Evolutionary conservation across 2,113 vertebrate species (phyloP).

Genomic region (Meriones unguiculatus): DNA sequence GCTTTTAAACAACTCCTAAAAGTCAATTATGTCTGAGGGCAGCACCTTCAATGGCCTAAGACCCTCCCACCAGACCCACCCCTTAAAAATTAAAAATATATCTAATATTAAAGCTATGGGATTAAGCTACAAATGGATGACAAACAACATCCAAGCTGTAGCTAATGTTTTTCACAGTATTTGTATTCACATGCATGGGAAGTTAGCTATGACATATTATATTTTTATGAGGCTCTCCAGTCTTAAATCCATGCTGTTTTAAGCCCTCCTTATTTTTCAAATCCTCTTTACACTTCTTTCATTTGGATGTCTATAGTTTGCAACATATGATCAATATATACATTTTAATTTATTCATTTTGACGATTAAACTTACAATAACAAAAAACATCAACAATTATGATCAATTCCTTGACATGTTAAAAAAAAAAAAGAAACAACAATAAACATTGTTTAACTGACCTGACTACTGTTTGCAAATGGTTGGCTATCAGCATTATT

Average conservation of each 20-base stretch:
- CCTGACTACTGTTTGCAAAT: constrained; percentile 8
- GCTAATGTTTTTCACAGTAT: background rate
- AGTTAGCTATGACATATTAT: background rate
- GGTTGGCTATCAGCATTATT: background rate
- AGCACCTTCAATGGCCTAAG: background rate
- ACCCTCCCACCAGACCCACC: too few species aligned
- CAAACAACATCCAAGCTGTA: background rate
- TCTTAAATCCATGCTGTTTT: background rate
- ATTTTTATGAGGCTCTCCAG: background rate
- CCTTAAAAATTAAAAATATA: background rate
- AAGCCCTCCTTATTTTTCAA: background rate
- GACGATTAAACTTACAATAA: constrained; percentile 40
- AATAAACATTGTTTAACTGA: constrained; percentile 27
- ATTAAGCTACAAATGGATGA: background rate
- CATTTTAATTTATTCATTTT: constrained; percentile 23
- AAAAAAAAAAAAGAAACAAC: constrained; percentile 11
- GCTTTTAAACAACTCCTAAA: background rate
- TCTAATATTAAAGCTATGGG: background rate
- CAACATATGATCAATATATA: background rate
- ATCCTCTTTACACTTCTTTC: background rate
- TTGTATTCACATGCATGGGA: background rate
- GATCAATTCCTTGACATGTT: constrained; percentile 38
- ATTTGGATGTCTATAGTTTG: constrained; percentile 7
- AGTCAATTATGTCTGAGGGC: background rate
- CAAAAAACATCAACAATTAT: background rate